Conservation (phyloP, 2,888 invertebrate genomes). For the Drosophila merina region DNA sequence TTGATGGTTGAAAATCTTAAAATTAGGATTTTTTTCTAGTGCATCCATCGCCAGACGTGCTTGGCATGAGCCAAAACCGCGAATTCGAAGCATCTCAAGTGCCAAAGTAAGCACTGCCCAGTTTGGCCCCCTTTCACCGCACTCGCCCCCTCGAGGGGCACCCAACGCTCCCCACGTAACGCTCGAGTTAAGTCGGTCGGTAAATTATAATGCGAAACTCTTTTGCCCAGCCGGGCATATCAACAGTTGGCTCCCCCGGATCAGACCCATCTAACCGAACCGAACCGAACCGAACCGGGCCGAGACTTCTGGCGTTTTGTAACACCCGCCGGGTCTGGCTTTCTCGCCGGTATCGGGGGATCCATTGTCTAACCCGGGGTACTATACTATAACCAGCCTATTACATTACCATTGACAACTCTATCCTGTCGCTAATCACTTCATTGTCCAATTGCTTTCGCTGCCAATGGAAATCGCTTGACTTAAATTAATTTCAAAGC, state of each 20-base stretch:
- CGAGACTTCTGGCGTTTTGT: slow-evolving; percentile 54
- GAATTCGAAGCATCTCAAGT: slow-evolving; percentile 66
- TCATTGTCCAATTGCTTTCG: slow-evolving; percentile 44
- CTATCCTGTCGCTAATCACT: slow-evolving; percentile 44
- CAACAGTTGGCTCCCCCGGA: slow-evolving; percentile 67
- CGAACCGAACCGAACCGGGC: slow-evolving; percentile 14
- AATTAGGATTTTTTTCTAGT: slow-evolving; percentile 4
- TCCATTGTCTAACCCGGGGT: slow-evolving; percentile 28
- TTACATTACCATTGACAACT: slow-evolving; percentile 41
- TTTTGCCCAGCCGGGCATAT: slow-evolving; percentile 76
- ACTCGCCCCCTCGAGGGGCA: not conserved
- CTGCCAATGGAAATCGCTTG: slow-evolving; percentile 50
- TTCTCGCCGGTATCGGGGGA: not conserved
- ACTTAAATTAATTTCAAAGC: slow-evolving; percentile 56
- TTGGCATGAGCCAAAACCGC: slow-evolving; percentile 69
- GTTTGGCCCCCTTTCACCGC: slow-evolving; percentile 14
- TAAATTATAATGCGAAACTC: slow-evolving; percentile 77
- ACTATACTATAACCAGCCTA: slow-evolving; percentile 15
- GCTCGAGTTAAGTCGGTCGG: slow-evolving; percentile 71
- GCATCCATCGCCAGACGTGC: slow-evolving; percentile 20
- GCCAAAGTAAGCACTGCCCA: slow-evolving; percentile 42
- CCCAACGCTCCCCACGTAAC: slow-evolving; percentile 44
- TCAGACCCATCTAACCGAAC: slow-evolving; percentile 15
- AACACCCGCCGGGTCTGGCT: slow-evolving; percentile 46
- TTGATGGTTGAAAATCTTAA: not conserved